These are phyloP conservation scores for Sebastes hubbsi DNA, from an alignment of 2,797 vertebrate species.

Conservation along the genomic window DNA sequence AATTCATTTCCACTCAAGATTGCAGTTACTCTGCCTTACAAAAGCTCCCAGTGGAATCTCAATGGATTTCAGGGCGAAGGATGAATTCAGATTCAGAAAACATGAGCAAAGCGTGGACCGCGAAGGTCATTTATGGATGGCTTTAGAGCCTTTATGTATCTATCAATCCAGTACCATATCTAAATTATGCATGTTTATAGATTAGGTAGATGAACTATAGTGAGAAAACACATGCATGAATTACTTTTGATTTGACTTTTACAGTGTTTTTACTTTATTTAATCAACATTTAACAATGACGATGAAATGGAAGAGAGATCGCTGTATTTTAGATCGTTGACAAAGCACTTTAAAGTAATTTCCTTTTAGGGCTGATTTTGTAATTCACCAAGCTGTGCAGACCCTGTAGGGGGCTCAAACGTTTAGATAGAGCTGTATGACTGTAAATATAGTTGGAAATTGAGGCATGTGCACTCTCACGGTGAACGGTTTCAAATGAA, in stretches of 20 bases:
- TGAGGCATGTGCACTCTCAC: constrained; percentile 23
- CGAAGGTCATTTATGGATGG: background rate
- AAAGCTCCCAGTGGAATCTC: constrained; percentile 12
- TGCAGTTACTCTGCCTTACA: constrained; percentile 7
- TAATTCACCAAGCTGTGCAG: background rate
- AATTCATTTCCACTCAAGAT: constrained; percentile 26
- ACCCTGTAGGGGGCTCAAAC: background rate
- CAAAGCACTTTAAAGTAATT: background rate
- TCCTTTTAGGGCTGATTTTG: background rate
- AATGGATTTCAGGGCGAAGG: background rate
- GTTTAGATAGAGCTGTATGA: background rate
- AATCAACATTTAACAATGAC: background rate
- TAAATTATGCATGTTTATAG: background rate
- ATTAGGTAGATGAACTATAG: background rate
- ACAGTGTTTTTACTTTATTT: background rate
- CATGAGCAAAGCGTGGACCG: background rate
- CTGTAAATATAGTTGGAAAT: constrained; percentile 21
- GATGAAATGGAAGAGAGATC: background rate
- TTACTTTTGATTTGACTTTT: background rate
- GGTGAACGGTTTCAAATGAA: constrained; percentile 24
- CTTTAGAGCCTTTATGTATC: background rate
- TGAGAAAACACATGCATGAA: background rate
- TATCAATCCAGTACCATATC: background rate
- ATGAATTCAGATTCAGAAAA: constrained; percentile 7
- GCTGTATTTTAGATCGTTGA: background rate